Evolutionary conservation across 1,140 invertebrate genomes (phyloP).

Genomic region (Drosophila guanche): DNA sequence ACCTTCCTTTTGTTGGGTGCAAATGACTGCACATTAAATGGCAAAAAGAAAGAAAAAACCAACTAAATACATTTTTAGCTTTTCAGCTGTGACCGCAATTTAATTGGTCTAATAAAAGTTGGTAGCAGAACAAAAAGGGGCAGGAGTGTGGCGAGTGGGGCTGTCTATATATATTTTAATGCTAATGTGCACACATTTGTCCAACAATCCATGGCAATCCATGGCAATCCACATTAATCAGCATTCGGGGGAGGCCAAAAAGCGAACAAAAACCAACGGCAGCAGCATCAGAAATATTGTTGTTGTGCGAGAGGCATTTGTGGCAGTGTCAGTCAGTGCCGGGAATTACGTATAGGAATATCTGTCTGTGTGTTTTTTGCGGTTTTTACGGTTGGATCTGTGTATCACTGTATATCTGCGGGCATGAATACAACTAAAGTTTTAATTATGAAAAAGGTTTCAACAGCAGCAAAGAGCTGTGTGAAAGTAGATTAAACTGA

Average conservation of each 20-base stretch:
- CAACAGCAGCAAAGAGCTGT: neutral
- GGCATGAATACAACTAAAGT: conserved; percentile 4
- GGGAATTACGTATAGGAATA: conserved; percentile 52
- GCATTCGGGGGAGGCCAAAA: conserved; percentile 49
- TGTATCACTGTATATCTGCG: conserved; percentile 4
- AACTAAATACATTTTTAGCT: conserved; percentile 21
- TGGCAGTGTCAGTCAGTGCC: conserved; percentile 21
- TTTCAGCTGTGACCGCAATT: conserved; percentile 61
- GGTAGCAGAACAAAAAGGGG: conserved; percentile 31
- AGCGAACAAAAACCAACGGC: conserved; percentile 6
- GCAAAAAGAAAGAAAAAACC: conserved; percentile 33
- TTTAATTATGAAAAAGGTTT: conserved; percentile 49
- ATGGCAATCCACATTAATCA: conserved; percentile 72
- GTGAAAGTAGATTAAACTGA: too few species aligned
- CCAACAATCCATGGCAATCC: conserved; percentile 69
- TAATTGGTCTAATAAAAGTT: conserved; percentile 80
- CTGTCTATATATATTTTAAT: conserved; percentile 56
- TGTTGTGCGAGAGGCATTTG: conserved; percentile 13
- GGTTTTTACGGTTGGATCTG: conserved; percentile 35
- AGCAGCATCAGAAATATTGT: conserved; percentile 20
- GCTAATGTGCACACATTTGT: conserved; percentile 79
- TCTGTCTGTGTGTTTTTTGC: conserved; percentile 51
- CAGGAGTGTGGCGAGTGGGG: neutral
- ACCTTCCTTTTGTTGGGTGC: conserved; percentile 65
- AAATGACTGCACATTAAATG: conserved; percentile 78